Evolutionary conservation across 2,113 vertebrate genomes (phyloP).

Genomic region (Desmodus rotundus): DNA sequence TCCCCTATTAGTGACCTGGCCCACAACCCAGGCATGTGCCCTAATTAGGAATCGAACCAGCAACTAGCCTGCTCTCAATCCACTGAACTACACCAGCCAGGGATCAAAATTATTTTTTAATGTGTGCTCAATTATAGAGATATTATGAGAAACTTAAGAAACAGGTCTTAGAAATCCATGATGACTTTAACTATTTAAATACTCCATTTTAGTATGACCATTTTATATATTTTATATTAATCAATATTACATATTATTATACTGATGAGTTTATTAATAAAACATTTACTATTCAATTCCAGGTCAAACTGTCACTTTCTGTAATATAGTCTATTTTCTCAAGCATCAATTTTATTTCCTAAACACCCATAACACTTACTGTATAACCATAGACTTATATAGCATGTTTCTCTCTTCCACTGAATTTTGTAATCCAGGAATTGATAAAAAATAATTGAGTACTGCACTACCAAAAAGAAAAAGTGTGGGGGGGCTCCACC

Average conservation of each 20-base stretch:
- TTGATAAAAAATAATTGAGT: neutral
- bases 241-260: neutral
- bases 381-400: neutral
- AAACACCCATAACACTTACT: neutral
- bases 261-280: neutral
- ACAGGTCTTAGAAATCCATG: neutral
- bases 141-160: neutral
- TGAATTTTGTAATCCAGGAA: neutral
- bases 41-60: no score
- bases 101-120: neutral
- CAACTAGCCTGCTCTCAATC: no score
- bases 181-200: neutral
- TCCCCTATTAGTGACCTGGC: no score
- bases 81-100: no score
- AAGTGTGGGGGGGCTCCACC: no score
- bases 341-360: neutral
- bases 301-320: neutral
- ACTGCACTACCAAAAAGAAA: neutral
- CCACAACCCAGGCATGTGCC: no score
- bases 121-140: neutral
- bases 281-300: neutral
- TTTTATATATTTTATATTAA: neutral
- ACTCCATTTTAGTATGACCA: neutral
- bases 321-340: neutral
- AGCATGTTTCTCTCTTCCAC: neutral